Base-by-base conservation (phyloP, 2,797 vertebrate species). In the Ptychadena robeensis region DNA sequence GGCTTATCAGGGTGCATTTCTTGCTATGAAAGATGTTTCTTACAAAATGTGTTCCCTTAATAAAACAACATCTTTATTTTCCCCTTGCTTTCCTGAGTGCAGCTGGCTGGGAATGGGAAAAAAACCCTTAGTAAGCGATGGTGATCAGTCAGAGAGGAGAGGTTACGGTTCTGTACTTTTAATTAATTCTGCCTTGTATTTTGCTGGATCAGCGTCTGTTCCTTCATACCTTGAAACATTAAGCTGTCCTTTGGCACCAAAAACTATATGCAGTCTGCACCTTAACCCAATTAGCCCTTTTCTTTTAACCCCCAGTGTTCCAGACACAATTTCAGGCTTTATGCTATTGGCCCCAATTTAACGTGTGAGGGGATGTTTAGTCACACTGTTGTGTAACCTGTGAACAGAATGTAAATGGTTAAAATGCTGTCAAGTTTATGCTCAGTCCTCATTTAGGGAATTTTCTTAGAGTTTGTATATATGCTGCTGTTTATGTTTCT, bases 231-330 rank as follows among this genome's bases (percentile, higher is more conserved):
- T 73, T 65, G 27, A 69, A 86, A 81, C 27, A 15, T 67, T 34
- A 72, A 59, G 28, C 28, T 30, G 61, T 78, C 84, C 73, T 80
- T 70, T 86, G 84, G 82, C 79, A 82, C 59, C 38, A 73, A 27
- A 38, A 34, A 3, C 27, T 7, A 48, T 35, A 48, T 59, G 37
- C 71, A 66, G 35, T 31, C 65, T 66, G 70, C 75, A 64, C 32
- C 25, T 44, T 30, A 71, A 74, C 18, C 28, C 31, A 70, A 76
- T 70, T 38, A 80, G 71, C 48, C 35, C 32, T 81, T 73, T 63
- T 10, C 28, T 44, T 73, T 80, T 73, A 65, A 80, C 78, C 22
- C 48, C 35, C 32, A 35, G 15, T 38, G 2, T 7, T 27, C 28
- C 63, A 61, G 3, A 63, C 57, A 48, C 15, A 48, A 18, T 48